A percentile compares a stretch with the other conserved stretches of the same genome.
Conservation (phyloP, 2,797 vertebrate genomes). For the Acanthurus lineatus region DNA sequence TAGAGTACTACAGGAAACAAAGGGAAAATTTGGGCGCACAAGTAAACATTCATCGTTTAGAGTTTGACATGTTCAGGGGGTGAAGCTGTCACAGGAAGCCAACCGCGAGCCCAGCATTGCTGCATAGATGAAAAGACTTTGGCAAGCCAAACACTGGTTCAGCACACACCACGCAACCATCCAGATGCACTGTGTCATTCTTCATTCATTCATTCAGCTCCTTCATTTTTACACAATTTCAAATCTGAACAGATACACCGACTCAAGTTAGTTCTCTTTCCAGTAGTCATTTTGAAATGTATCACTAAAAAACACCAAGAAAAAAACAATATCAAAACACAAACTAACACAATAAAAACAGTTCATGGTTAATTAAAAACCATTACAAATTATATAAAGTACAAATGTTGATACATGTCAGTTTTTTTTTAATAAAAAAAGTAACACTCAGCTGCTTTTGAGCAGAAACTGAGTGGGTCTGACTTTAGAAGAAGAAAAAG, state of each 20-base stretch:
- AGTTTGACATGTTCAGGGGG: constrained; percentile 37
- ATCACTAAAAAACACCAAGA: constrained; percentile 34
- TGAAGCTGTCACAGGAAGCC: constrained; percentile 23
- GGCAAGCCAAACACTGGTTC: constrained; percentile 48
- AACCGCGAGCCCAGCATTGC: constrained; percentile 32
- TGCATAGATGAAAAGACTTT: constrained; percentile 67
- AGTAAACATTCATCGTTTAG: constrained; percentile 23
- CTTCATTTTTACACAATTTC: constrained; percentile 35
- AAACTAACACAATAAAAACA: constrained; percentile 27
- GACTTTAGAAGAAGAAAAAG: not conserved
- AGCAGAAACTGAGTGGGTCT: constrained; percentile 32
- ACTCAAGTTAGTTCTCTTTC: constrained; percentile 21
- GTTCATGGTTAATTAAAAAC: constrained; percentile 35
- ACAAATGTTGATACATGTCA: constrained; percentile 47
- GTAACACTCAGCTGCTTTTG: constrained; percentile 45
- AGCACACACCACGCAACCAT: constrained; percentile 31
- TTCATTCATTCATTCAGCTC: constrained; percentile 50
- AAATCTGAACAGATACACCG: constrained; percentile 19
- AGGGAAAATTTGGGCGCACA: constrained; percentile 34
- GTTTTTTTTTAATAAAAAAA: constrained; percentile 27
- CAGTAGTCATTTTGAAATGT: constrained; percentile 49
- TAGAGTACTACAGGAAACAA: constrained; percentile 28
- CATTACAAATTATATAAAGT: constrained; percentile 36
- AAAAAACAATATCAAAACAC: constrained; percentile 24
- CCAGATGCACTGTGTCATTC: constrained; percentile 28